These are phyloP conservation scores for Heteromormyrus szaboi DNA, from an alignment of 2,797 vertebrate genomes.

Conservation along the genomic window DNA sequence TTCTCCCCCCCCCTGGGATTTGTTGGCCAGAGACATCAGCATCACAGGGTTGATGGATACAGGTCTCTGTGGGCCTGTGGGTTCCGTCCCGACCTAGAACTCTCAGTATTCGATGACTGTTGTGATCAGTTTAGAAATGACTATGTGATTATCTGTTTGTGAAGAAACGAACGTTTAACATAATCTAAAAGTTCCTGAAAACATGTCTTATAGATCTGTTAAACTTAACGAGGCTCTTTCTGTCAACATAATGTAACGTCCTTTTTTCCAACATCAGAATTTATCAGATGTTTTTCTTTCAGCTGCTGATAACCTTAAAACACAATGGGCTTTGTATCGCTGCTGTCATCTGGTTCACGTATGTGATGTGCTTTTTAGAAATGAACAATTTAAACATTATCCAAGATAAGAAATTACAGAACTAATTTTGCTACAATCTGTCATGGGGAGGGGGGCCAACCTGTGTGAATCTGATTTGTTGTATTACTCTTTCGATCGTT, in stretches of 20 bases:
- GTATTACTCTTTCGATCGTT: not conserved
- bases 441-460: not conserved
- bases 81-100: not conserved
- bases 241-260: not conserved
- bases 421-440: not conserved
- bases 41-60: not conserved
- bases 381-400: not conserved
- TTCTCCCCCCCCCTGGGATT: not conserved
- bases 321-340: not conserved
- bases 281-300: not conserved
- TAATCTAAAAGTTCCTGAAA: not conserved
- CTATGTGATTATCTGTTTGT: not conserved
- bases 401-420: constrained; percentile 7
- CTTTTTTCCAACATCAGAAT: not conserved
- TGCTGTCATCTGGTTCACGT: not conserved
- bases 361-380: not conserved
- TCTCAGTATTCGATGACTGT: not conserved
- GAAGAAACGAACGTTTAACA: not conserved
- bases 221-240: not conserved
- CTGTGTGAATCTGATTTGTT: not conserved
- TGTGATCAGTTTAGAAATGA: not conserved
- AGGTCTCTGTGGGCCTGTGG: not conserved
- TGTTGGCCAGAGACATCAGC: not conserved
- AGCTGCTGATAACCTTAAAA: not conserved
- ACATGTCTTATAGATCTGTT: not conserved